A percentile compares a stretch with the other conserved stretches of the same genome.
Evolutionary conservation across 2,888 invertebrate genomes (phyloP).

Genomic region (Athetis lepigone): DNA sequence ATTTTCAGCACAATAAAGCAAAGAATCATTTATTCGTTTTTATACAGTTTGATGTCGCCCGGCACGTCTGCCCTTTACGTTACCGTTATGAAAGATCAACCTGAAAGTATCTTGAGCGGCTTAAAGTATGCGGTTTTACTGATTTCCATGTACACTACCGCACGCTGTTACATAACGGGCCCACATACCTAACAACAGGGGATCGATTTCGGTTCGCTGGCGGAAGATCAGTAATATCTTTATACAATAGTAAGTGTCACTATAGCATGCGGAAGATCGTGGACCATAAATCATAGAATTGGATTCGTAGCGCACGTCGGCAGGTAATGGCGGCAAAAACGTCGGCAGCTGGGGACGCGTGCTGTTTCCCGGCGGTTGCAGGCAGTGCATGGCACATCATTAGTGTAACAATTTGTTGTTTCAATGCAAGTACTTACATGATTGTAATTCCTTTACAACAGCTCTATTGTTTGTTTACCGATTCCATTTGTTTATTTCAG

Average conservation of each 20-base stretch:
- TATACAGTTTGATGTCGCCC: constrained; percentile 14
- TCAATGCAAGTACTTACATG: constrained; percentile 23
- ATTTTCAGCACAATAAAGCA: constrained; percentile 41
- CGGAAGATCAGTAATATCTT: constrained; percentile 50
- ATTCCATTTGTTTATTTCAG: constrained; percentile 19
- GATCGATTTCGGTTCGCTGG: constrained; percentile 75
- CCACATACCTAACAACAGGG: constrained; percentile 62
- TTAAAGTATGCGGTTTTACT: constrained; percentile 68
- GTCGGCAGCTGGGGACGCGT: constrained; percentile 67
- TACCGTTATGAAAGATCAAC: constrained; percentile 51
- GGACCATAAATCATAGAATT: constrained; percentile 83
- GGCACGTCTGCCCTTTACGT: constrained; percentile 41
- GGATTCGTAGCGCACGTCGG: constrained; percentile 68
- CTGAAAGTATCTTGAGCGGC: constrained; percentile 21
- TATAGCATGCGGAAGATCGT: constrained; percentile 83
- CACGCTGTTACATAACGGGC: constrained; percentile 83
- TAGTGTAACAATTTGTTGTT: constrained; percentile 48
- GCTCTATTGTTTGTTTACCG: constrained; percentile 31
- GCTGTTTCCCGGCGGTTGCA: constrained; percentile 66
- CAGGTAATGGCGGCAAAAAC: constrained; percentile 82
- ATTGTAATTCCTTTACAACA: constrained; percentile 21
- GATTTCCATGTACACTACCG: constrained; percentile 74
- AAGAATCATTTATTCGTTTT: constrained; percentile 17
- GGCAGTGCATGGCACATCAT: constrained; percentile 39
- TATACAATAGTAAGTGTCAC: constrained; percentile 67